A percentile compares a stretch with the other conserved stretches of the same genome.
Evolutionary conservation across 2,888 invertebrate species (phyloP).

Genomic region (Caenorhabditis japonica): DNA sequence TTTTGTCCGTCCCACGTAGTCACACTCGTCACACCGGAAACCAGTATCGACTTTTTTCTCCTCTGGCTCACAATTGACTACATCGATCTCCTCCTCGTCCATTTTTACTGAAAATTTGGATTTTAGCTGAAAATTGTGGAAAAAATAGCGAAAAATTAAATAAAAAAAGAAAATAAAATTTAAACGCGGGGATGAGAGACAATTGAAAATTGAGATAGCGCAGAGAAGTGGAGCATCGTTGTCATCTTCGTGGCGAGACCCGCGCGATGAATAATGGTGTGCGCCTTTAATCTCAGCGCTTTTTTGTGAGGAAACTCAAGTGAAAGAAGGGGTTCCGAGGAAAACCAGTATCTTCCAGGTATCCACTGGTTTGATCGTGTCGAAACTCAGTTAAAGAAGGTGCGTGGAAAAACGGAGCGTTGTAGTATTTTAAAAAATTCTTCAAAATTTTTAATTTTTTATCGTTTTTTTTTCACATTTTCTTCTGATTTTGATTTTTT

Average conservation of each 20-base stretch:
- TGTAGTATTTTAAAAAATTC: no score
- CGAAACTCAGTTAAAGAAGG: no score
- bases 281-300: conserved; percentile 53
- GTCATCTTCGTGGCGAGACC: conserved; percentile 37
- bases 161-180: background rate
- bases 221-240: conserved; percentile 38
- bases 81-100: conserved; percentile 40
- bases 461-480: no score
- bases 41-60: background rate
- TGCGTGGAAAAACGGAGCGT: no score
- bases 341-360: no score
- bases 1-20: conserved; percentile 12
- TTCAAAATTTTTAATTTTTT: no score
- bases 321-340: no score
- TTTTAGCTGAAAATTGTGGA: no score
- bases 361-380: no score
- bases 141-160: background rate
- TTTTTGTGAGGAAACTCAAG: no score
- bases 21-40: conserved; percentile 8
- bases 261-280: background rate
- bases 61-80: conserved; percentile 16
- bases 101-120: background rate
- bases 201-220: conserved; percentile 6
- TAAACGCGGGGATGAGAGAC: conserved; percentile 13
- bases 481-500: no score